Conservation (phyloP, 2,113 vertebrate genomes). For the Dasyornis broadbenti region DNA sequence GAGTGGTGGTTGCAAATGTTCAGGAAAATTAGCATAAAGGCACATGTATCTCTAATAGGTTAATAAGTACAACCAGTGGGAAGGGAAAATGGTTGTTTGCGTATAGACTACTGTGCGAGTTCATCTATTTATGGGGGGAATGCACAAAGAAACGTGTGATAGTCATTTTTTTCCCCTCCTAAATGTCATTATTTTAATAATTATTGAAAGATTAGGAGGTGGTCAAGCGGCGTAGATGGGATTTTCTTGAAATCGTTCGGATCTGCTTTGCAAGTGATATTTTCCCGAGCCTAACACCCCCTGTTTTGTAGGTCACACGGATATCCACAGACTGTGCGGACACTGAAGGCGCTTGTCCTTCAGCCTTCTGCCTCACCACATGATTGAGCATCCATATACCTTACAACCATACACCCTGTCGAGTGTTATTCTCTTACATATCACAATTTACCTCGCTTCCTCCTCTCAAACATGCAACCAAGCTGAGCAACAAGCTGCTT, state of each 20-base stretch:
- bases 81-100: background rate
- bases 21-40: background rate
- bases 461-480: constrained; percentile 67
- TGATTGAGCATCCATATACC: constrained; percentile 58
- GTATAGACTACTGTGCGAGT: background rate
- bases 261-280: background rate
- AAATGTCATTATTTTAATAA: background rate
- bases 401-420: constrained; percentile 70
- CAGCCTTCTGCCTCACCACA: constrained; percentile 66
- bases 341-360: constrained; percentile 71
- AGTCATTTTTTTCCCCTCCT: background rate
- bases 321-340: constrained; percentile 34
- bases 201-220: background rate
- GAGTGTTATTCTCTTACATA: constrained; percentile 69
- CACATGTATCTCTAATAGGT: background rate
- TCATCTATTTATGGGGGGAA: background rate
- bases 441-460: constrained; percentile 70
- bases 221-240: background rate
- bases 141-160: accelerated
- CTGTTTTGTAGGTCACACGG: constrained; percentile 55
- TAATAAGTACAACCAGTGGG: background rate
- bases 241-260: background rate
- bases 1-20: background rate
- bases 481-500: constrained; percentile 71
- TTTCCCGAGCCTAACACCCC: constrained; percentile 1